Evolutionary conservation across 2,888 invertebrate genomes (phyloP).

Genomic region (Drosophila demipolita): DNA sequence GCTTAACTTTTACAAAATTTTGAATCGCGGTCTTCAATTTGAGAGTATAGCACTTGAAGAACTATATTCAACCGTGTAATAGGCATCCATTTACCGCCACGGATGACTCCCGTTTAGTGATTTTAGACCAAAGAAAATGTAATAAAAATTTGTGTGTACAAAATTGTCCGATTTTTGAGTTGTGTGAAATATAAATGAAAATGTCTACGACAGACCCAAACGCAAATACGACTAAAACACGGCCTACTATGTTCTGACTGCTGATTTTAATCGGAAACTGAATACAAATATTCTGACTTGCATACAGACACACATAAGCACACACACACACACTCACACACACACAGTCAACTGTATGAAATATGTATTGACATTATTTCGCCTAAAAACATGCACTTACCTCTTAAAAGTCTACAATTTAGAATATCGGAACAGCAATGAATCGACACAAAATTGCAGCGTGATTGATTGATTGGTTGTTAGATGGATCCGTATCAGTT

Average conservation of each 20-base stretch:
- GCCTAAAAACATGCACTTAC: conserved; percentile 19
- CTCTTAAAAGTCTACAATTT: conserved; percentile 37
- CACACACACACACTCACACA: background rate
- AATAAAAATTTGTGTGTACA: conserved; percentile 49
- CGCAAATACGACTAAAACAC: conserved; percentile 22
- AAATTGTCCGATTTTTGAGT: conserved; percentile 59
- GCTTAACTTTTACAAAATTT: conserved; percentile 5
- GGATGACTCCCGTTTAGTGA: conserved; percentile 45
- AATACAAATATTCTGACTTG: background rate
- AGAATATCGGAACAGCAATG: conserved; percentile 24
- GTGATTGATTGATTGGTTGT: conserved; percentile 4
- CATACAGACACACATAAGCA: background rate
- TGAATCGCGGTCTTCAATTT: conserved; percentile 51
- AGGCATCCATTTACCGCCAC: conserved; percentile 31
- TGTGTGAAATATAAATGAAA: conserved; percentile 52
- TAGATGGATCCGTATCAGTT: conserved; percentile 7
- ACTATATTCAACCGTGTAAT: conserved; percentile 12
- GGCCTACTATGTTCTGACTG: conserved; percentile 35
- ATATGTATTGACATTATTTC: background rate
- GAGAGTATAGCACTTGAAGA: conserved; percentile 25
- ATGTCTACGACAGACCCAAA: conserved; percentile 25
- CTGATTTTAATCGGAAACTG: conserved; percentile 3
- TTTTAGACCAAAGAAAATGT: conserved; percentile 48
- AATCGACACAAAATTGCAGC: conserved; percentile 15
- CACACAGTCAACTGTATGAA: too few relatives aligned